Conservation (phyloP, 2,888 invertebrate genomes). For the Ochropleura leucogaster region DNA sequence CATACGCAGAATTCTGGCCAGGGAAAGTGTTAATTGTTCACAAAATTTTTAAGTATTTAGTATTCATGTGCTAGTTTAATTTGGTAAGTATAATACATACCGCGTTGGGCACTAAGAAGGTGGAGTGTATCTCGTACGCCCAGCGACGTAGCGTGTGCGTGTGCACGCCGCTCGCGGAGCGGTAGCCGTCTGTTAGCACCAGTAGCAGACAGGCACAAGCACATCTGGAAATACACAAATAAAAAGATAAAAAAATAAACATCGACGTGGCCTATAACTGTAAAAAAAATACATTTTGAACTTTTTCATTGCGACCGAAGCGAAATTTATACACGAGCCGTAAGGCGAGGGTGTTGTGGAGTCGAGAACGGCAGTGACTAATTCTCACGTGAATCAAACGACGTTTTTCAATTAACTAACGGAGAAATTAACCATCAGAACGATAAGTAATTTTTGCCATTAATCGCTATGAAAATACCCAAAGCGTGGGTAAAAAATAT, state of each 20-base stretch:
- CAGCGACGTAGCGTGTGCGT: conserved; percentile 98
- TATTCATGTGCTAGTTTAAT: background rate
- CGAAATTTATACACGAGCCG: no score
- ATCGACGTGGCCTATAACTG: background rate
- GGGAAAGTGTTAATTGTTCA: background rate
- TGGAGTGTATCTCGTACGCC: conserved; percentile 99
- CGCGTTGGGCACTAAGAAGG: conserved; percentile 97
- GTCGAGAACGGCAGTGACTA: no score
- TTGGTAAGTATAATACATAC: conserved; percentile 77
- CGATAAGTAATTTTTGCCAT: no score
- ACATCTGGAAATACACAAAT: conserved; percentile 77
- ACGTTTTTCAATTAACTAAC: no score
- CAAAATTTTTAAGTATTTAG: background rate
- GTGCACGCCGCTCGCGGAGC: conserved; percentile 90
- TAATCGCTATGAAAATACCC: no score
- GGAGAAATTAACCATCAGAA: no score
- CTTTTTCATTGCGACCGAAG: no score
- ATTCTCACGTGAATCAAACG: no score
- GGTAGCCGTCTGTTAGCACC: conserved; percentile 97
- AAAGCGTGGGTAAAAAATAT: no score
- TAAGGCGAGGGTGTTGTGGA: no score
- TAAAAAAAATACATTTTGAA: background rate
- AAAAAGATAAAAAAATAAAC: background rate
- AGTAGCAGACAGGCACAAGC: conserved; percentile 92
- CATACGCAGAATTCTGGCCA: no score